phyloP scores from a whole-genome alignment of 2,113 vertebrate species.

The Castor canadensis region DNA sequence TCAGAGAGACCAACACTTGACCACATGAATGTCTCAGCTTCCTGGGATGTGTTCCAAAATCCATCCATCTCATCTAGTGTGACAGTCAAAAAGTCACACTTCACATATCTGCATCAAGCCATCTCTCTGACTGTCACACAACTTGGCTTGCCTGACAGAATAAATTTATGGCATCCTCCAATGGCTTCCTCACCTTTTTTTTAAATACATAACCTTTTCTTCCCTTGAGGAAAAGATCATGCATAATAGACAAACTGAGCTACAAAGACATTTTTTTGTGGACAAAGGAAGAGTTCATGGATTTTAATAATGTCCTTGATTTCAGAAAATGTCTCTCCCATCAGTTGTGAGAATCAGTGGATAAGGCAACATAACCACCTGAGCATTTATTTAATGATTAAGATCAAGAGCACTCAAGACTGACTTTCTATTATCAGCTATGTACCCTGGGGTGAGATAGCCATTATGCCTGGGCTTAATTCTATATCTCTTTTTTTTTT shows the following conservation, averaged over 20 bases:
- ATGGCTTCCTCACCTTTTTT: slow-evolving; percentile 76
- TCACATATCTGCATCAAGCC: slow-evolving; percentile 74
- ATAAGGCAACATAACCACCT: not conserved
- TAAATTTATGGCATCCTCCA: slow-evolving; percentile 74
- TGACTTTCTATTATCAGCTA: not conserved
- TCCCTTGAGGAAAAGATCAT: slow-evolving; percentile 66
- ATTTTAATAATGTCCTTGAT: slow-evolving; percentile 57
- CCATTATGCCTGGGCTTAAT: not conserved
- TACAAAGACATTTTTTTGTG: slow-evolving; percentile 52
- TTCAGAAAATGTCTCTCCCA: slow-evolving; percentile 40
- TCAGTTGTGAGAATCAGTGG: slow-evolving; percentile 17
- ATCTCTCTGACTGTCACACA: slow-evolving; percentile 77
- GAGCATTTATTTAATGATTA: not conserved
- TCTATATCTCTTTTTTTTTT: not conserved
- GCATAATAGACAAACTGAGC: slow-evolving; percentile 49
- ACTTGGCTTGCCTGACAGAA: slow-evolving; percentile 75
- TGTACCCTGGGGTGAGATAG: not conserved
- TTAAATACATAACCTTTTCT: slow-evolving; percentile 75
- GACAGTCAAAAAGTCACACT: slow-evolving; percentile 80
- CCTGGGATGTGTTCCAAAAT: slow-evolving; percentile 81
- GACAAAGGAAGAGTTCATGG: slow-evolving; percentile 47
- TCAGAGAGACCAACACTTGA: slow-evolving; percentile 81
- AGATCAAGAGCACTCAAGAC: not conserved
- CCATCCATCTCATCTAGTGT: slow-evolving; percentile 78
- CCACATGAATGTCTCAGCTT: slow-evolving; percentile 79